Percentiles rank a stretch among this genome's conserved stretches.
These are phyloP conservation scores for Neolamprologus longior DNA, from an alignment of 2,113 vertebrate genomes.

Conservation along the genomic window DNA sequence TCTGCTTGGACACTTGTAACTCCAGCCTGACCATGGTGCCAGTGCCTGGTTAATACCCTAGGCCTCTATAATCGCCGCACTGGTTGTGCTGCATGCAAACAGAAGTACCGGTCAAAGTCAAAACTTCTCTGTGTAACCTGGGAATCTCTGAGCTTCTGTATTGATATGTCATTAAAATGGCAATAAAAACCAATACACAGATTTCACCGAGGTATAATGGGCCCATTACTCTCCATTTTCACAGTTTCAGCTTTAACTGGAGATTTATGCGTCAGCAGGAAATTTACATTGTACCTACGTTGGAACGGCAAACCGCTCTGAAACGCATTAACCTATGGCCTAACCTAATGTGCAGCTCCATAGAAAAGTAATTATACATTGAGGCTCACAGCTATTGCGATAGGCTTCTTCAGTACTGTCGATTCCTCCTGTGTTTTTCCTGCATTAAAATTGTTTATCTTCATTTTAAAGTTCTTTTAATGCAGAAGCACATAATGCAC, in stretches of 20 bases:
- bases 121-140: neutral
- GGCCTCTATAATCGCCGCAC: neutral
- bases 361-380: neutral
- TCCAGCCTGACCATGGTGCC: neutral
- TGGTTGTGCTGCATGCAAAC: neutral
- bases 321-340: neutral
- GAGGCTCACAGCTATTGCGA: neutral
- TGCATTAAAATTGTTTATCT: neutral
- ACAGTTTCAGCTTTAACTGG: neutral
- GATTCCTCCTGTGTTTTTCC: neutral
- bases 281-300: neutral
- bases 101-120: neutral
- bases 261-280: neutral
- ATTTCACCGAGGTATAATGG: neutral
- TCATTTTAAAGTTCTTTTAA: neutral
- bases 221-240: neutral
- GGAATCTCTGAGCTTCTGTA: neutral
- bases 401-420: neutral
- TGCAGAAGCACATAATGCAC: neutral
- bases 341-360: neutral
- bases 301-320: neutral
- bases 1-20: neutral
- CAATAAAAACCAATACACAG: neutral
- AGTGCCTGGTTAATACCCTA: neutral
- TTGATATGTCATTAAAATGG: neutral